Conservation (phyloP, 2,888 invertebrate genomes). For the Metallyticus violacea region DNA sequence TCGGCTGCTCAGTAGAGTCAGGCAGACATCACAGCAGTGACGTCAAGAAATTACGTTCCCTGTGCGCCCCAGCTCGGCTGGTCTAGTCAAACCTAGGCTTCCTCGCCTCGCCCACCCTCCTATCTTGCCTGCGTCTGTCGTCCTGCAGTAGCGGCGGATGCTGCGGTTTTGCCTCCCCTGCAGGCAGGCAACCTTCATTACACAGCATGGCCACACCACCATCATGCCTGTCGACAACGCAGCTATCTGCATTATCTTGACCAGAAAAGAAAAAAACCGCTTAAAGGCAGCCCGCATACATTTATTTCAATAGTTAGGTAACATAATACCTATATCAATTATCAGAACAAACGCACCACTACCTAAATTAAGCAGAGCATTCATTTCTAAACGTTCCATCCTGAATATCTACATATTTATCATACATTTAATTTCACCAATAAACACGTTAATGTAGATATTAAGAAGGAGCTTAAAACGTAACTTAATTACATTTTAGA, state of each 20-base stretch:
- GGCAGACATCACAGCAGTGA: constrained; percentile 15
- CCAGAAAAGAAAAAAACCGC: background rate
- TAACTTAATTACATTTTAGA: too few relatives aligned
- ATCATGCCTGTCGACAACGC: background rate
- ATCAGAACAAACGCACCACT: too few relatives aligned
- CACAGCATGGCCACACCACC: background rate
- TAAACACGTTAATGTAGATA: too few relatives aligned
- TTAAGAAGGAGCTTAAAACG: too few relatives aligned
- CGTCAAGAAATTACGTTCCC: constrained; percentile 26
- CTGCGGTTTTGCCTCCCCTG: background rate
- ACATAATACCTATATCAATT: too few relatives aligned
- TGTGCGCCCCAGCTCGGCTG: background rate
- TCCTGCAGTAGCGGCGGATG: constrained; percentile 4
- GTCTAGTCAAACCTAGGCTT: background rate
- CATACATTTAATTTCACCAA: too few relatives aligned
- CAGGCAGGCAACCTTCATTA: background rate
- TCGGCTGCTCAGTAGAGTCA: background rate
- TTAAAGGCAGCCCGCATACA: background rate
- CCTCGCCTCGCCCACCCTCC: background rate
- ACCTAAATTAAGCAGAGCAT: too few relatives aligned
- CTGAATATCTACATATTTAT: too few relatives aligned
- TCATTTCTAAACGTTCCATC: too few relatives aligned
- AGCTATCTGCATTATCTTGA: background rate
- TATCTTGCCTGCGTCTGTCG: background rate
- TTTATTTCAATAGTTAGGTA: background rate